Evolutionary conservation across 2,888 invertebrate genomes (phyloP), one percentile per base, ranked within the genome.

Genomic region (Uloborus plumipes): DNA sequence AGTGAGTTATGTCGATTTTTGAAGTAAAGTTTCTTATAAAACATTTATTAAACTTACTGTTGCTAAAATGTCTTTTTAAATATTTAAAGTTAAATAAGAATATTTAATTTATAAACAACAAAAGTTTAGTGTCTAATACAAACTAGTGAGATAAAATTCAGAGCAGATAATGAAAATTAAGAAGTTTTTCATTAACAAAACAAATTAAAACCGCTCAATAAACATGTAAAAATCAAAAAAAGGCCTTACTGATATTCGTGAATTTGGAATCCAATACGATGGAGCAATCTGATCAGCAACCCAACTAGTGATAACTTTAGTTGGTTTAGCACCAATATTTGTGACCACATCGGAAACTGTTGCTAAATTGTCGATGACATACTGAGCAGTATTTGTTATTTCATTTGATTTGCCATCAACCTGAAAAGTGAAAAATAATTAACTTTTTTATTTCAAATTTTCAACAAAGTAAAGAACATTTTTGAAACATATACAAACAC

Each of bases 231-330:
- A 81, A 11, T 39, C 11, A 11, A 39, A 9, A 39, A 3, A 20
- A 61, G 50, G 0, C n/a, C 89, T 88, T 88, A 93, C 93, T 87
- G 90, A 92, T 84, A 94, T 94, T 88, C 94, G 92, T 85, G 92
- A 90, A 88, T 95, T 94, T 13, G 94, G 93, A 77, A 92, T 91
- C 95, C 95, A 95, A 89, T 95, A 95, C 53, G 92, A 91, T 0
- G 95, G 95, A 16, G 94, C 94, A 47, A 94, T 92, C 88, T 93
- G 92, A 88, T 94, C 94, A 0, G 94, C 92, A n/a, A 94, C 91
- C 93, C 94, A 94, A 79, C 92, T 91, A 1, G 92, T 91, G 1
- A 94, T 87, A 2, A 91, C 91, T 88, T 92, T 93, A 2, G 93
- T 92, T n/a, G 94, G 94, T 86, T 93, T 93, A 4, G 93, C 91